Base-by-base conservation (phyloP, 2,797 vertebrate genomes). In the Myotis pilosus region DNA sequence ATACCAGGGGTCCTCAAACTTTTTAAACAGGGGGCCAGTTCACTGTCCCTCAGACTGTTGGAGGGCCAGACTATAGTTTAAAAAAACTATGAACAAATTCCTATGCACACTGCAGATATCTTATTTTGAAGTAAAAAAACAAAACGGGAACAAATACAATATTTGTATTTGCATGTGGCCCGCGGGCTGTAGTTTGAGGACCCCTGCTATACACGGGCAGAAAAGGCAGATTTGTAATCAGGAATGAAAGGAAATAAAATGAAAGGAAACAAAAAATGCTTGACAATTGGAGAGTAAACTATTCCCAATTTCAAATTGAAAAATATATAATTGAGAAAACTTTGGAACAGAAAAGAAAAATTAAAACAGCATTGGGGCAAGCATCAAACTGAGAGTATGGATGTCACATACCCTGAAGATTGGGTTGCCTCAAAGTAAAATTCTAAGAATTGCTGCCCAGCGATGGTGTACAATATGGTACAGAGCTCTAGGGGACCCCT, bases 161-260 rank as follows among this genome's bases (percentile, higher is more conserved):
- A 38, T 38, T 38, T 38, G 38, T 38, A 38, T 38, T 38, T 38
- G 38, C 38, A 38, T 5, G 38, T 38, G 38, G 38, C 38, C 38
- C 38, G 5, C 5, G 38, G 38, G 6, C 38, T 1, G 38, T 38
- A 38, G 38, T 38, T 38, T 38, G 38, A 38, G 38, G 38, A 38
- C 38, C 38, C 38, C 38, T 38, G 13, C 12, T 88, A 2, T 66
- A 25, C 38, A 57, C 41, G 9, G 72, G n/a, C 25, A 0, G 11
- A 55, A 74, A 71, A 57, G 75, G 23, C 28, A 85, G 33, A 74
- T 23, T 36, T 81, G 5, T 3, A 55, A 86, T 20, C 15, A 78
- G 33, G 19, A 93, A 86, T 69, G 23, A 64, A 83, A 57, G 36
- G 25, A 91, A 91, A 74, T 66, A 51, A 87, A 74, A 62, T 69